Base-by-base conservation (phyloP, 1,140 invertebrate genomes). In the Telenomus remus region DNA sequence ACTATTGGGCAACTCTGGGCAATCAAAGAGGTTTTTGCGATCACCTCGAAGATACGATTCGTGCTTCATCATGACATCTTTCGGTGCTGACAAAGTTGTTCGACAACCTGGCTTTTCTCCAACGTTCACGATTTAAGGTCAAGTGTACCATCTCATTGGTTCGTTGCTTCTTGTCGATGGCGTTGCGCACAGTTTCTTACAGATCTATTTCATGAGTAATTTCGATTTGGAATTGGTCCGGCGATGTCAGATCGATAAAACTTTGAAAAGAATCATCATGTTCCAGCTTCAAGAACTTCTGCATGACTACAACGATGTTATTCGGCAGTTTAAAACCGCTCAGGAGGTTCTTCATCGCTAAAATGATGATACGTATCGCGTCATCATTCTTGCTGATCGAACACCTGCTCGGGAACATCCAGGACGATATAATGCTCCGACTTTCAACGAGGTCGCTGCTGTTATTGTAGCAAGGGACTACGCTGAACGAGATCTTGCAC, bases 151-250 rank as follows among this genome's bases (percentile, higher is more conserved):
- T 78, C 64, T 71, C 60, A 54, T 77, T 69, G 84, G 85, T 57
- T 82, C 82, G 53, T 34, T 77, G 7, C 27, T 74, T 11, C 69
- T 63, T 19, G 11, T 39, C 1, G 4, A 15, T 27, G 50, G 79
- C 72, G 60, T 3, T n/a, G 56, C 76, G 7, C 42, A 70, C 15
- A 75, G 80, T 70, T 84, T 84, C 70, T 61, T 84, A 13, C 78
- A 85, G 76, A 80, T 84, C 70, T 86, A 84, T 79, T 86, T 85
- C 57, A 86, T 88, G 81, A 82, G 80, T 64, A 82, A 86, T 49
- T 71, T 43, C 46, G 76, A 82, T 60, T 72, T 79, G 72, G 80
- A 87, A 85, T 76, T 84, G 82, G 81, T 87, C 76, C 79, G 64
- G 54, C 81, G 83, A 74, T 80, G 51, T 82, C 60, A 78, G 82